These are phyloP conservation scores for Labeo calbasu DNA, from an alignment of 2,797 vertebrate genomes.

Conservation along the genomic window DNA sequence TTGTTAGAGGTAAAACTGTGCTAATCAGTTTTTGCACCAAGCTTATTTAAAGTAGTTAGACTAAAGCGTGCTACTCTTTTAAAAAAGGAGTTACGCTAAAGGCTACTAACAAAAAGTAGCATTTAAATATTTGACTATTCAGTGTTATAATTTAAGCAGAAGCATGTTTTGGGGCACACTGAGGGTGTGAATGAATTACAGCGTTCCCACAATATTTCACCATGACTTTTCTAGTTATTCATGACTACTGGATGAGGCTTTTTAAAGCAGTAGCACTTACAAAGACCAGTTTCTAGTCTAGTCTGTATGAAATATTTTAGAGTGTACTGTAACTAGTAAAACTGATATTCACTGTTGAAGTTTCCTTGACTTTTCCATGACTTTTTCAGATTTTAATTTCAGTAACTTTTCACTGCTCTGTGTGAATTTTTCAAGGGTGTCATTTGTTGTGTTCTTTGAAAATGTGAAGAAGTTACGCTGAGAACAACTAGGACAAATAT, in stretches of 20 bases:
- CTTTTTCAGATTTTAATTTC: background rate
- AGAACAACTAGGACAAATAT: background rate
- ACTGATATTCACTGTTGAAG: background rate
- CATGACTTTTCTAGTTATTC: background rate
- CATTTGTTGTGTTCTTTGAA: background rate
- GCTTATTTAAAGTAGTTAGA: conserved; percentile 7
- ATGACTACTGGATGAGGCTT: background rate
- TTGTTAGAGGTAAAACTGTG: background rate
- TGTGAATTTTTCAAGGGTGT: background rate
- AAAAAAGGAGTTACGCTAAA: background rate
- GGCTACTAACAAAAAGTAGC: background rate
- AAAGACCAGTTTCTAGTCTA: background rate
- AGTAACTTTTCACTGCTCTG: background rate
- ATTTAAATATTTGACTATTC: background rate
- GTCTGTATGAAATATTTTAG: background rate
- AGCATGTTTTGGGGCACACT: background rate
- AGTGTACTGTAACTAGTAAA: background rate
- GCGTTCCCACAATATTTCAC: background rate
- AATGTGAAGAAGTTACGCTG: background rate
- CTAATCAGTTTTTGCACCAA: background rate
- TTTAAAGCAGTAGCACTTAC: background rate
- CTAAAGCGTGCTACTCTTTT: background rate
- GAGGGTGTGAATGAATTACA: background rate
- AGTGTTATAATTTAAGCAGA: background rate
- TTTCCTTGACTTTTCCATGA: background rate